Conservation (phyloP, 2,888 invertebrate genomes). For the Drosophila meridiana region DNA sequence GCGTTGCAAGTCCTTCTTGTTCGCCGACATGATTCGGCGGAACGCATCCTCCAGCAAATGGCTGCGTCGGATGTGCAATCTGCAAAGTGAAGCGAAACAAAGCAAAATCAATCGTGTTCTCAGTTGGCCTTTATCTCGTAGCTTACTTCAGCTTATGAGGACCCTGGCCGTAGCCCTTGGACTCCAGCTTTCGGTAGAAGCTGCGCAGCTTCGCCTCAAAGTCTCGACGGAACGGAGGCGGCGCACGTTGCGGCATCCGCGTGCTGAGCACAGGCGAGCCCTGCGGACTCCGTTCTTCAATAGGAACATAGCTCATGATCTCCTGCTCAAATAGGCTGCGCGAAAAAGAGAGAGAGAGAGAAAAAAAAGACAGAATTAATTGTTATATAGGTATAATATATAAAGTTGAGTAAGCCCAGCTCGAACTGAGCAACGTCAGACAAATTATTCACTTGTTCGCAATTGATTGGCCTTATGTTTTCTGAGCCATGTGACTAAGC, state of each 20-base stretch:
- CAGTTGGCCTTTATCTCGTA: too few relatives aligned
- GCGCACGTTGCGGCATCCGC: constrained; percentile 91
- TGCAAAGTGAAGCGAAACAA: constrained; percentile 82
- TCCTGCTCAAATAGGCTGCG: constrained; percentile 97
- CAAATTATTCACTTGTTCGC: constrained; percentile 15
- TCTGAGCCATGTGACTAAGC: constrained; percentile 36
- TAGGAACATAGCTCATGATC: constrained; percentile 98
- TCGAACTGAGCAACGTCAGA: constrained; percentile 12
- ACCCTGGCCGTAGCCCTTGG: constrained; percentile 98
- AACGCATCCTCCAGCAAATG: constrained; percentile 98
- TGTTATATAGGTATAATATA: neutral
- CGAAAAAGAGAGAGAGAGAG: neutral
- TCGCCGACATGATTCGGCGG: constrained; percentile 97
- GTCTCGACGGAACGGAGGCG: constrained; percentile 95
- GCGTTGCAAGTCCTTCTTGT: constrained; percentile 97
- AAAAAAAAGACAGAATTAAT: neutral
- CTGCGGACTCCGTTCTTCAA: constrained; percentile 87
- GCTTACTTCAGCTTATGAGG: constrained; percentile 96
- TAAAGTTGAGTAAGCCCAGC: neutral
- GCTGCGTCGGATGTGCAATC: constrained; percentile 96
- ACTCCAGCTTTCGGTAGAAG: constrained; percentile 97
- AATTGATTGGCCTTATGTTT: constrained; percentile 23
- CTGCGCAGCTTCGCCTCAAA: constrained; percentile 97
- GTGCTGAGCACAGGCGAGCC: constrained; percentile 91
- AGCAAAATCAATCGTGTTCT: neutral